Percentiles rank a stretch among this genome's conserved stretches.
Conservation (phyloP, 2,888 invertebrate species). For the Coenonympha glycerion region DNA sequence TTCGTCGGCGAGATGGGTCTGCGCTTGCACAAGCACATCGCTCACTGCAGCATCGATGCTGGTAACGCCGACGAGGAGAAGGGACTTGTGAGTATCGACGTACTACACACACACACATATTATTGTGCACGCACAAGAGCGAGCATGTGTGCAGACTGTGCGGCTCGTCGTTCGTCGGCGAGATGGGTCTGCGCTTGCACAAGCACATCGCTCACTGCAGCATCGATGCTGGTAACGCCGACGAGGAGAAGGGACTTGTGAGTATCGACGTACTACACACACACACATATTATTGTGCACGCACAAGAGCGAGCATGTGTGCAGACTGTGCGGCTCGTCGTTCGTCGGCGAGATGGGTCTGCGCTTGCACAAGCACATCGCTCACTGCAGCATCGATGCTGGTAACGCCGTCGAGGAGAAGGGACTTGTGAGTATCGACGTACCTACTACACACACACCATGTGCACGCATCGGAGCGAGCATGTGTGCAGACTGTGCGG, state of each 20-base stretch:
- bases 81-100: slow-evolving; percentile 37
- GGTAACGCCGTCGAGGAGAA: not conserved
- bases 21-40: slow-evolving; percentile 48
- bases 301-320: slow-evolving; percentile 54
- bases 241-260: slow-evolving; percentile 31
- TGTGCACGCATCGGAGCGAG: slow-evolving; percentile 59
- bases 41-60: slow-evolving; percentile 43
- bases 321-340: slow-evolving; percentile 59
- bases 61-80: not conserved
- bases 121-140: slow-evolving; percentile 60
- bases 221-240: slow-evolving; percentile 12
- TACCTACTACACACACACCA: slow-evolving; percentile 61
- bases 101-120: slow-evolving; percentile 65
- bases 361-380: slow-evolving; percentile 48
- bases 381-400: slow-evolving; percentile 39
- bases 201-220: slow-evolving; percentile 48
- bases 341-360: slow-evolving; percentile 57
- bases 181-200: slow-evolving; percentile 49
- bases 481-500: slow-evolving; percentile 58
- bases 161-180: slow-evolving; percentile 59
- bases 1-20: slow-evolving; percentile 58
- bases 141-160: slow-evolving; percentile 52
- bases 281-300: slow-evolving; percentile 60
- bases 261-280: slow-evolving; percentile 56
- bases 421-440: slow-evolving; percentile 40